Percentiles rank a stretch among this genome's conserved stretches.
These are phyloP conservation scores for Resseliella maxima DNA, from an alignment of 2,888 invertebrate species.

Conservation along the genomic window DNA sequence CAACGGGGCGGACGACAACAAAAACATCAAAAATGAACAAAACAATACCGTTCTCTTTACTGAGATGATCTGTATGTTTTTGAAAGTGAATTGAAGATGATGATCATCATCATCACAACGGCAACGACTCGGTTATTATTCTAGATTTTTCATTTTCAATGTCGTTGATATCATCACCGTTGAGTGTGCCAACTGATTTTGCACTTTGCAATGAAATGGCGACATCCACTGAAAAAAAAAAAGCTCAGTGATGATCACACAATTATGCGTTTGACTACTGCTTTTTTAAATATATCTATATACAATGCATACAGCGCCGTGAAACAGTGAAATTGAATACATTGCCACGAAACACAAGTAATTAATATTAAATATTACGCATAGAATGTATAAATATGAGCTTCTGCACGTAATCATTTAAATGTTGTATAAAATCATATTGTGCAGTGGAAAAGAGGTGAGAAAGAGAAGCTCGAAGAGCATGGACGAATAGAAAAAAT, in stretches of 20 bases:
- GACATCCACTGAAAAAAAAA: not conserved
- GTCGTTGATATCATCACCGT: not conserved
- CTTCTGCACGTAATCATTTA: not conserved
- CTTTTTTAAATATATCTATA: too few species aligned
- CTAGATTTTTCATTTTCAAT: not conserved
- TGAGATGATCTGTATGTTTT: not conserved
- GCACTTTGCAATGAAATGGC: not conserved
- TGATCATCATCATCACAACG: not conserved
- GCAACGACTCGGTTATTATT: not conserved
- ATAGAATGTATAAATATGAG: not conserved
- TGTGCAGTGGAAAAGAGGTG: not conserved
- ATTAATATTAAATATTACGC: constrained; percentile 16
- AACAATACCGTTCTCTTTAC: not conserved
- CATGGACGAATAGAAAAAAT: not conserved
- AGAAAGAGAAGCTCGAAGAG: not conserved
- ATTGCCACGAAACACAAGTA: not conserved
- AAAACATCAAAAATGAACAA: not conserved
- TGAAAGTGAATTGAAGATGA: not conserved
- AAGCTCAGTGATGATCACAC: not conserved
- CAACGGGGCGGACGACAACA: not conserved
- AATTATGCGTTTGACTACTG: not conserved
- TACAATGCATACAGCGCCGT: not conserved
- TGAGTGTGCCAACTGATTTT: not conserved
- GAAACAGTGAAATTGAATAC: not conserved
- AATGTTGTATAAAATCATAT: not conserved